Base-by-base conservation (phyloP, 2,113 vertebrate species). In the Cyprinodon variegatus region DNA sequence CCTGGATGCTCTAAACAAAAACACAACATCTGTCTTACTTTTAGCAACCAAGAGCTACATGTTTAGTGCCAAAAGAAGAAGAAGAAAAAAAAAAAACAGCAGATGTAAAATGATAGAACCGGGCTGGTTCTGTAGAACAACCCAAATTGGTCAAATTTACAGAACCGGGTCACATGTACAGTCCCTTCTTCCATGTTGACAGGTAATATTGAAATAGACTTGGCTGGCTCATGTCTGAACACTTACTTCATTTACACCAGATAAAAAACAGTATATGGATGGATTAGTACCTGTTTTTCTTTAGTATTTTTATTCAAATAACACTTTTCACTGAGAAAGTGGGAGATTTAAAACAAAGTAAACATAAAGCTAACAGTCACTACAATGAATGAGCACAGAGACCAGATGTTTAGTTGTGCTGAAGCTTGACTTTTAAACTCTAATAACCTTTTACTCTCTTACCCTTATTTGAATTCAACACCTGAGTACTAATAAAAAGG, bases 51-150 rank as follows among this genome's bases (percentile, higher is more conserved):
- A 68, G 71, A 50, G 36, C 13, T 36, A 20, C 41, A 22, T 70
- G 61, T 69, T 74, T 87, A 82, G 85, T 91, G 84, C 88, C 29
- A 29, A 29, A 29, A 29, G 29, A 29, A 89, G 87, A 81, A n/a
- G 12, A 75, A 82, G 61, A 36, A 1, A 68, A 50, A 45, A 63
- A 4, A 1, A 14, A 11, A 12, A 83, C 83, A 90, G 84, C 82
- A 86, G 87, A 83, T 78, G 9, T 41, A 6, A 83, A 75, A 70
- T 48, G 70, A 75, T 38, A 20, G 70, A 40, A 61, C 9, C 38
- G 77, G 29, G 63, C 50, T 6, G 12, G 65, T 2, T 48, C 11
- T 78, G 39, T 59, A 79, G 3, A 3, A 68, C 65, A 57, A 5
- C 50, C n/a, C 53, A 59, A 59, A n/a, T 17, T 53, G 8, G 11